Base-by-base conservation (phyloP, 2,797 vertebrate genomes). In the Setipinna tenuifilis region DNA sequence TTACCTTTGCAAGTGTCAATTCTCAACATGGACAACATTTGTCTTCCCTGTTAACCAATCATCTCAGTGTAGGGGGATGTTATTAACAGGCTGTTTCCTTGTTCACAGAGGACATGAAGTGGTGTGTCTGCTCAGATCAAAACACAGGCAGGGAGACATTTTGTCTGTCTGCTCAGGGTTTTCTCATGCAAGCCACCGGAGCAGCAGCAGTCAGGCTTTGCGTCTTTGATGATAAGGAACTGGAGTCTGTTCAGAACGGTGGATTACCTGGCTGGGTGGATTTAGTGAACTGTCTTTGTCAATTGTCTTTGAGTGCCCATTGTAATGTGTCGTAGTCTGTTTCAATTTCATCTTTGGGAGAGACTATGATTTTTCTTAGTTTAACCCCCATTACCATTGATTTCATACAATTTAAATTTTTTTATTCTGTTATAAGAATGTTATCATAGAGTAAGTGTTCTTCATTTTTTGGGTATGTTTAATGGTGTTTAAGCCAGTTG, bases 141-240 rank as follows among this genome's bases (percentile, higher is more conserved):
- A 75, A 31, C 68, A 16, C 28, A 41, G 16, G 35, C 4, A 78
- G 71, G 35, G 31, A 44, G 71, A 78, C 71, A 78, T 78, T 35
- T 44, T 78, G 71, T 78, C 16, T 78, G 68, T 17, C 28, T 31
- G 28, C 71, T 44, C 71, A 0, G 71, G 19, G 71, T 44, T 44
- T 35, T 78, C 35, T 78, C 19, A 44, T 21, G 35, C 31, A 78
- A 41, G 71, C 31, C 35, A 35, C 16, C 44, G 71, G 35, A 78
- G 31, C 35, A 78, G 31, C 16, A 78, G 71, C 31, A 41, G 71
- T 19, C 71, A 6, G 41, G 17, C 2, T 12, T 12, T 78, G 35
- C 1, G 16, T 78, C 71, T 78, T 41, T 78, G 35, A 78, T 78
- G 71, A 78, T 78, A 44, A 78, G 71, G 35, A 78, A 78, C 71